Percentiles rank a stretch among this genome's conserved stretches.
Conservation (phyloP, 2,888 invertebrate genomes). For the Apoderus coryli region DNA sequence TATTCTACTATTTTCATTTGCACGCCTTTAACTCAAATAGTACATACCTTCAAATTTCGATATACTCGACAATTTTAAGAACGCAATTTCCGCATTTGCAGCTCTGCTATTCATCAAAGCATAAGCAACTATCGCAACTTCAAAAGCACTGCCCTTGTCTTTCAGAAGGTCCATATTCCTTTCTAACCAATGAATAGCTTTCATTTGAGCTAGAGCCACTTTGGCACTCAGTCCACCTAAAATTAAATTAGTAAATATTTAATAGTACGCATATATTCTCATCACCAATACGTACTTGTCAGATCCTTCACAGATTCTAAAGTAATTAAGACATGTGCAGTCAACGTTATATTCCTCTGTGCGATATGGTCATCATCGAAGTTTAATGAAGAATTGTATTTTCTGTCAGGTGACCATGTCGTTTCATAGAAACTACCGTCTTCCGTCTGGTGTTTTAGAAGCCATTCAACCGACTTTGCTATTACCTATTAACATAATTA, state of each 20-base stretch:
- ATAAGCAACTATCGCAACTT: slow-evolving; percentile 79
- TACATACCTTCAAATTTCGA: slow-evolving; percentile 9
- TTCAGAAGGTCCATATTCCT: slow-evolving; percentile 62
- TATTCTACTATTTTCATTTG: too few species aligned
- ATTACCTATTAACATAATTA: too few species aligned
- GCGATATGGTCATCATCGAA: slow-evolving; percentile 36
- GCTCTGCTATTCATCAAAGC: slow-evolving; percentile 73
- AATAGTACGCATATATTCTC: too few species aligned
- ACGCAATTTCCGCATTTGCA: slow-evolving; percentile 74
- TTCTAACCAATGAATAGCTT: slow-evolving; percentile 69
- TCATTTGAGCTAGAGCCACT: slow-evolving; percentile 60
- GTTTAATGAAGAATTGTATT: slow-evolving; percentile 63
- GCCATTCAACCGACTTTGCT: slow-evolving; percentile 71
- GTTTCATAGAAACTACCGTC: slow-evolving; percentile 85
- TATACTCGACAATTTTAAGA: slow-evolving; percentile 45
- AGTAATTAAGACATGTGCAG: slow-evolving; percentile 85
- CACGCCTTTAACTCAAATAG: too few species aligned
- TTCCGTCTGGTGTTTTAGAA: slow-evolving; percentile 68
- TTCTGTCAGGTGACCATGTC: slow-evolving; percentile 72
- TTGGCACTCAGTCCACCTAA: slow-evolving; percentile 52
- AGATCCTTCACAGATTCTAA: slow-evolving; percentile 73
- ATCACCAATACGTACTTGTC: slow-evolving; percentile 30
- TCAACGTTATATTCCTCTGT: slow-evolving; percentile 73
- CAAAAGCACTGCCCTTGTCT: slow-evolving; percentile 60
- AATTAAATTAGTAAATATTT: slow-evolving; percentile 6